Conservation (phyloP, 2,797 vertebrate species). For the Sternotherus odoratus region DNA sequence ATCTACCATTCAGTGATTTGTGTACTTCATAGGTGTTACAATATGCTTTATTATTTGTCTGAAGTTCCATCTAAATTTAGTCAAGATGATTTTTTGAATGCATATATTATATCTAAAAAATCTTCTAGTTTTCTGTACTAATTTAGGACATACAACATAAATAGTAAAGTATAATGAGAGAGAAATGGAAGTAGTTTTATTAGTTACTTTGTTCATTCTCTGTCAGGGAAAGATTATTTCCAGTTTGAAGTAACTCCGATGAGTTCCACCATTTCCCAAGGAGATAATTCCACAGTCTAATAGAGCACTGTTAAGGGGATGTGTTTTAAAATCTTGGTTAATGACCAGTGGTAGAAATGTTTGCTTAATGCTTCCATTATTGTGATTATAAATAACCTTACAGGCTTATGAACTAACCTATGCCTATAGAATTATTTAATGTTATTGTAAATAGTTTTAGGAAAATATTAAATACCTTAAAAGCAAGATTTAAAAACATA, state of each 20-base stretch:
- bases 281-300: background rate
- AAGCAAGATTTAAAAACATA: too few species aligned
- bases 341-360: background rate
- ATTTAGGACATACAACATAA: background rate
- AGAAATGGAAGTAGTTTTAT: background rate
- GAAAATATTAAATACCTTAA: too few species aligned
- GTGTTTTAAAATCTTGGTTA: background rate
- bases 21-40: background rate
- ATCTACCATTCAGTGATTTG: background rate
- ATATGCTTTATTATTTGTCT: background rate
- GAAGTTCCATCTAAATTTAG: background rate
- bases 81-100: background rate
- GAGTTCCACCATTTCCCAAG: constrained; percentile 23
- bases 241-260: constrained; percentile 19
- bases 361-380: background rate
- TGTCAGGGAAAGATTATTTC: constrained; percentile 38
- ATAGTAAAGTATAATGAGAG: constrained; percentile 9
- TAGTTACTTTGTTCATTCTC: constrained; percentile 22
- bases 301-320: background rate
- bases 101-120: background rate
- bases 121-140: background rate
- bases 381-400: background rate
- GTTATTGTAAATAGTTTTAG: too few species aligned
- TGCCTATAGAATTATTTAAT: too few species aligned
- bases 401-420: too few species aligned